Evolutionary conservation across 2,888 invertebrate species (phyloP).

Genomic region (Lobophora halterata): DNA sequence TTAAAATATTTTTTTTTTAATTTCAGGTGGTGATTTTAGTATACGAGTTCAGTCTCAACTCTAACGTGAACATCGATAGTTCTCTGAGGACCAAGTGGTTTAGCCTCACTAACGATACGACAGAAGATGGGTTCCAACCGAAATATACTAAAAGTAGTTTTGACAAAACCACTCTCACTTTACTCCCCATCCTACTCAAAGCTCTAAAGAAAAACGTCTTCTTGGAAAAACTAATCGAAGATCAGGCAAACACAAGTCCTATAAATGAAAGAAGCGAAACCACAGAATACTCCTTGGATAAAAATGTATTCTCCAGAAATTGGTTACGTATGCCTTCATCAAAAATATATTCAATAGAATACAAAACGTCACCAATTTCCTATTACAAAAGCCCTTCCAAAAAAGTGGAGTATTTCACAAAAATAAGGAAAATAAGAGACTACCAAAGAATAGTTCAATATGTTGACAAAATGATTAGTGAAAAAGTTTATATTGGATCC

Average conservation of each 20-base stretch:
- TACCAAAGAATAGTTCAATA: conserved; percentile 61
- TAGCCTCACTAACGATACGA: conserved; percentile 49
- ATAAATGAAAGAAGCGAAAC: conserved; percentile 35
- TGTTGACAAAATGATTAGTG: conserved; percentile 61
- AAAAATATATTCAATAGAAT: conserved; percentile 47
- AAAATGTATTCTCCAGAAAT: conserved; percentile 46
- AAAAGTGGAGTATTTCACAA: conserved; percentile 60
- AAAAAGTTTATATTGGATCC: conserved; percentile 42
- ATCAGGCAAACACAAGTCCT: conserved; percentile 43
- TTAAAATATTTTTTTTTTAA: conserved; percentile 16
- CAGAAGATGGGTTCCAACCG: conserved; percentile 39
- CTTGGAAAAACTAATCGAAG: conserved; percentile 50
- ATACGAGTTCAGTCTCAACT: conserved; percentile 56
- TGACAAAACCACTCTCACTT: conserved; percentile 48
- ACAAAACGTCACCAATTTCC: conserved; percentile 53
- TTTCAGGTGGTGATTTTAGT: conserved; percentile 65
- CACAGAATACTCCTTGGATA: conserved; percentile 43
- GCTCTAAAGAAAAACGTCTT: conserved; percentile 54
- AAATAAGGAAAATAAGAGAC: conserved; percentile 58
- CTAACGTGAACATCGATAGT: conserved; percentile 34
- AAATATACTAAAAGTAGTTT: conserved; percentile 43
- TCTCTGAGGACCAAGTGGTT: conserved; percentile 46
- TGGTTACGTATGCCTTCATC: conserved; percentile 48
- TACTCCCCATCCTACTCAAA: conserved; percentile 58
- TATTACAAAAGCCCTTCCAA: conserved; percentile 49